Evolutionary conservation across 2,113 vertebrate species (phyloP).

Genomic region (Cacatua alba): DNA sequence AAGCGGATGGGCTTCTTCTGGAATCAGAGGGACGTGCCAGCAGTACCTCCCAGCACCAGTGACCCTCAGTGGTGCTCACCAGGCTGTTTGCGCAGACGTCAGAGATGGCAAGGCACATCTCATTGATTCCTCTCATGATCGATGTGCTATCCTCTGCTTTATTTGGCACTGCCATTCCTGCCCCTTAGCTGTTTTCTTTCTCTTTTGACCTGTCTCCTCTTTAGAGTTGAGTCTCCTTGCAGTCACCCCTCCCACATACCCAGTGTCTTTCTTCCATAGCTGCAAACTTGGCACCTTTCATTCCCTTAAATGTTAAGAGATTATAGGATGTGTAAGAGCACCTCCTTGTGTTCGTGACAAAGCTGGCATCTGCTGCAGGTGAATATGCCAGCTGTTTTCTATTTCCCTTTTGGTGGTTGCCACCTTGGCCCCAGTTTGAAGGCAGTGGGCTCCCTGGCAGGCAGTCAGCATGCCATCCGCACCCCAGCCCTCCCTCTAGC

Average conservation of each 20-base stretch:
- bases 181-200: neutral
- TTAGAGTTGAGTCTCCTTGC: neutral
- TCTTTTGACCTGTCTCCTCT: neutral
- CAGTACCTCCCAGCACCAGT: neutral
- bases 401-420: neutral
- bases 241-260: neutral
- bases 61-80: neutral
- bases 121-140: fast-evolving
- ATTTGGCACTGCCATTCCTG: neutral
- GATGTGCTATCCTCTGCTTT: neutral
- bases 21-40: neutral
- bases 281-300: neutral
- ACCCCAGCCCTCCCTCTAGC: neutral
- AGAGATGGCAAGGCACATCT: neutral
- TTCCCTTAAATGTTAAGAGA: neutral
- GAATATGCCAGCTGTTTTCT: neutral
- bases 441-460: neutral
- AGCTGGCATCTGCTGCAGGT: fast-evolving
- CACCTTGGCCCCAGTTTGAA: neutral
- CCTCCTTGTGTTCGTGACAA: neutral
- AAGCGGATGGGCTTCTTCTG: neutral
- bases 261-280: neutral
- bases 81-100: neutral
- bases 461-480: fast-evolving
- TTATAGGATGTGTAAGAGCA: neutral